Conservation (phyloP, 1,140 invertebrate species). For the Penaeus vannamei region DNA sequence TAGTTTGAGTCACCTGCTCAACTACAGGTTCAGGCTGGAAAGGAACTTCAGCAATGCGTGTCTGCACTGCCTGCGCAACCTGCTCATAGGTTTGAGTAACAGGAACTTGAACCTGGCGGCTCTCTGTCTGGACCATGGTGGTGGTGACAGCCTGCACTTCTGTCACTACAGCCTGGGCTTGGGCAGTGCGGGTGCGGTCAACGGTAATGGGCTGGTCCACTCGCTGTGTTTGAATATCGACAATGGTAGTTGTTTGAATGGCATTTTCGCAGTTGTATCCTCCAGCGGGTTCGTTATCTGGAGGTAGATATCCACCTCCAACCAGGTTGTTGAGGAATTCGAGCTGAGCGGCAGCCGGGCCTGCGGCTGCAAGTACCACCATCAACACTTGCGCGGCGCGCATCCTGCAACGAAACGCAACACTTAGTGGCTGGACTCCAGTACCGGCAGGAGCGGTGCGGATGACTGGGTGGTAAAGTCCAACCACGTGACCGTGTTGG, state of each 20-base stretch:
- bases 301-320: slow-evolving; percentile 53
- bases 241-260: slow-evolving; percentile 42
- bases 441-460: background rate
- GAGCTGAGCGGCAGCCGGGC: slow-evolving; percentile 15
- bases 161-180: slow-evolving; percentile 56
- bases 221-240: slow-evolving; percentile 33
- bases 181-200: slow-evolving; percentile 41
- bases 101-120: slow-evolving; percentile 53
- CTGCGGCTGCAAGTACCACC: slow-evolving; percentile 6
- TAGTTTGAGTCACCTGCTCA: slow-evolving; percentile 44
- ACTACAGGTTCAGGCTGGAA: slow-evolving; percentile 53
- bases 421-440: background rate
- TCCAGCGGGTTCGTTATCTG: slow-evolving; percentile 11
- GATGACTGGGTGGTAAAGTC: slow-evolving; percentile 14
- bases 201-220: slow-evolving; percentile 60
- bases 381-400: slow-evolving; percentile 18
- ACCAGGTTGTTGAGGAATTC: slow-evolving; percentile 32
- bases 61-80: slow-evolving; percentile 45
- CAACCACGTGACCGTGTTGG: slow-evolving; percentile 47
- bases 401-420: slow-evolving; percentile 54
- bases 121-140: slow-evolving; percentile 61
- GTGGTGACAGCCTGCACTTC: slow-evolving; percentile 63
- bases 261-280: slow-evolving; percentile 32
- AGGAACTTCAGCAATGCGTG: slow-evolving; percentile 26
- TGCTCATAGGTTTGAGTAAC: slow-evolving; percentile 60